Percentiles rank a stretch among this genome's conserved stretches.
phyloP scores from a whole-genome alignment of 37 sponge, comb jelly and placozoan species.

The Hexactinellida sp. region DNA sequence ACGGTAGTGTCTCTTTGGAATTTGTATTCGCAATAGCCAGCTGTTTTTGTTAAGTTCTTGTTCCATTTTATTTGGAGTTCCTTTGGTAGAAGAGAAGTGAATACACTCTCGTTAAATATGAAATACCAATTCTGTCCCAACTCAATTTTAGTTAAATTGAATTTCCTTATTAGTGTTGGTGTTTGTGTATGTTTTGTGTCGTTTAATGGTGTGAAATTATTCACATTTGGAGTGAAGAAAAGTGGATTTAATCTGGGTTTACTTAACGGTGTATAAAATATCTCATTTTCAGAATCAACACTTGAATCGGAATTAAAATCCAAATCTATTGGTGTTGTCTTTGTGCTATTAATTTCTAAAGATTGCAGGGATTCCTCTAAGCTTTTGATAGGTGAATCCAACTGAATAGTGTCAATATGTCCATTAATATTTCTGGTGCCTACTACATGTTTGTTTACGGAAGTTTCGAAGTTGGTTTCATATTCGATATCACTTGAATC shows the following conservation, averaged over 20 bases:
- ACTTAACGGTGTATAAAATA: neutral
- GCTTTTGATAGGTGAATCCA: neutral
- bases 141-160: neutral
- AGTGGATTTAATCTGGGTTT: neutral
- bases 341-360: neutral
- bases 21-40: conserved; percentile 51
- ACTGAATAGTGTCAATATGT: neutral
- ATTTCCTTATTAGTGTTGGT: neutral
- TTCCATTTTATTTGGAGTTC: conserved; percentile 63
- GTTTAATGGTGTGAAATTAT: neutral
- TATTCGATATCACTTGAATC: neutral
- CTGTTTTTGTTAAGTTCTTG: conserved; percentile 59
- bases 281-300: neutral
- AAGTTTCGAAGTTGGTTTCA: neutral
- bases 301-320: neutral
- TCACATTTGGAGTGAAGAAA: neutral
- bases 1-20: neutral
- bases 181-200: neutral
- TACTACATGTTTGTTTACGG: neutral
- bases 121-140: neutral
- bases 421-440: neutral
- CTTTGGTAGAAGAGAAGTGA: conserved; percentile 20
- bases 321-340: too few relatives aligned
- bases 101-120: neutral
- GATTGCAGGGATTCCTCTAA: neutral